A percentile compares a stretch with the other conserved stretches of the same genome.
Evolutionary conservation across 2,888 invertebrate genomes (phyloP).

Genomic region (Tiliacea aurago): DNA sequence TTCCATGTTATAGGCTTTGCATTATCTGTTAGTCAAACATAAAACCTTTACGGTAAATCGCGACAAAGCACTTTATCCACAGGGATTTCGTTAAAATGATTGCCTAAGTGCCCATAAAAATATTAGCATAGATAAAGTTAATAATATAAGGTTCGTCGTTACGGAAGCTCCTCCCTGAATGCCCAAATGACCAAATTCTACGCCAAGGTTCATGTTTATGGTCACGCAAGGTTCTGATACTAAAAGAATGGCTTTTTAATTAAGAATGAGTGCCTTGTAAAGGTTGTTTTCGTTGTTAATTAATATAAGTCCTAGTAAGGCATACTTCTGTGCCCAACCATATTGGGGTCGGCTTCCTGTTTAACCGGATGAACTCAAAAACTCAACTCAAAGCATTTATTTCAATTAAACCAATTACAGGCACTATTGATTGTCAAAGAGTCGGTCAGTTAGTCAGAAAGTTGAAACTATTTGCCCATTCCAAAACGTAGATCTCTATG

Average conservation of each 20-base stretch:
- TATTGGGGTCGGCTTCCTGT: neutral
- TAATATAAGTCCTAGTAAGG: neutral
- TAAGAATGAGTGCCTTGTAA: conserved; percentile 36
- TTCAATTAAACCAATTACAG: too few species aligned
- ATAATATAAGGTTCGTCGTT: conserved; percentile 1
- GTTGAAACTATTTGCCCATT: too few species aligned
- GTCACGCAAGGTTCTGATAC: conserved; percentile 49
- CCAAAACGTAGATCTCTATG: too few species aligned
- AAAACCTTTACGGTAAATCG: neutral
- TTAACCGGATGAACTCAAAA: neutral
- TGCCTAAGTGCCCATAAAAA: conserved; percentile 17
- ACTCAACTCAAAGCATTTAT: too few species aligned
- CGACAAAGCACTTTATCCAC: neutral
- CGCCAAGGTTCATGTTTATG: conserved; percentile 23
- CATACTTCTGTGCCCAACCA: neutral
- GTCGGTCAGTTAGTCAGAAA: too few species aligned
- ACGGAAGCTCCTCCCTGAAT: conserved; percentile 45
- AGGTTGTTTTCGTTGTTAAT: conserved; percentile 18
- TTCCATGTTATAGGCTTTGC: too few species aligned
- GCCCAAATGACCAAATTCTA: conserved; percentile 26
- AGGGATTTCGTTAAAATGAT: conserved; percentile 12
- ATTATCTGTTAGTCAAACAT: too few species aligned
- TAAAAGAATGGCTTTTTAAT: conserved; percentile 42
- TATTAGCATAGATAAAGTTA: conserved; percentile 43
- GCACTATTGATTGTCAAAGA: too few species aligned